Conservation (phyloP, 2,888 invertebrate species). For the Nezara viridula region DNA sequence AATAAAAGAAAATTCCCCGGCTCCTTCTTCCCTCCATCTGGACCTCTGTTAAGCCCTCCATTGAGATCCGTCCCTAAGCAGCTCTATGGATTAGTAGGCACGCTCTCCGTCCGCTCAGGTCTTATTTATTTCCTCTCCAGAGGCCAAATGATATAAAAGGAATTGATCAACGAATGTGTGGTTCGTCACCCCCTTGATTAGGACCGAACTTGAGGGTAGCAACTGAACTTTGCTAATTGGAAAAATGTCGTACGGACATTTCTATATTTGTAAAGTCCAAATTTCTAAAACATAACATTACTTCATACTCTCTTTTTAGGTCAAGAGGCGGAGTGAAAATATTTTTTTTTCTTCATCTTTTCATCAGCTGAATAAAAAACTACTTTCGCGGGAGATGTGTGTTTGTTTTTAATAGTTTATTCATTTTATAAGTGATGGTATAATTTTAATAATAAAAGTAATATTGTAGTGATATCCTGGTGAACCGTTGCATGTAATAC, state of each 20-base stretch:
- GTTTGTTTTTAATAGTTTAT: too few relatives aligned
- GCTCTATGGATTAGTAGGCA: not conserved
- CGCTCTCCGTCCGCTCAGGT: not conserved
- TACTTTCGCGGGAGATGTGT: too few relatives aligned
- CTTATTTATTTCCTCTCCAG: not conserved
- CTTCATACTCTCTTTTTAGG: too few relatives aligned
- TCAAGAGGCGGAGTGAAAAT: too few relatives aligned
- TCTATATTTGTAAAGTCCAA: too few relatives aligned
- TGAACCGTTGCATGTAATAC: too few relatives aligned
- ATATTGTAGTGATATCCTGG: too few relatives aligned
- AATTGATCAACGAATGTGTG: not conserved
- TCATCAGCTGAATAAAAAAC: too few relatives aligned
- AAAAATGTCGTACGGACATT: not conserved
- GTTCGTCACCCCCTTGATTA: not conserved
- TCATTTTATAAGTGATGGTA: too few relatives aligned
- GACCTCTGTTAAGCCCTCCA: not conserved
- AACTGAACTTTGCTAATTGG: not conserved
- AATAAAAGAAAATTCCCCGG: constrained; percentile 43
- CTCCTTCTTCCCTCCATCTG: constrained; percentile 36
- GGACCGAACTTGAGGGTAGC: not conserved
- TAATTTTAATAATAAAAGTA: too few relatives aligned
- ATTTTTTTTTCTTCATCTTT: too few relatives aligned
- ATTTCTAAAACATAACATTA: too few relatives aligned
- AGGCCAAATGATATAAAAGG: not conserved
- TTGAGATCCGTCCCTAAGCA: not conserved